A percentile compares a stretch with the other conserved stretches of the same genome.
These are phyloP conservation scores for Mythimna albipuncta DNA, from an alignment of 2,888 invertebrate genomes.

Conservation along the genomic window DNA sequence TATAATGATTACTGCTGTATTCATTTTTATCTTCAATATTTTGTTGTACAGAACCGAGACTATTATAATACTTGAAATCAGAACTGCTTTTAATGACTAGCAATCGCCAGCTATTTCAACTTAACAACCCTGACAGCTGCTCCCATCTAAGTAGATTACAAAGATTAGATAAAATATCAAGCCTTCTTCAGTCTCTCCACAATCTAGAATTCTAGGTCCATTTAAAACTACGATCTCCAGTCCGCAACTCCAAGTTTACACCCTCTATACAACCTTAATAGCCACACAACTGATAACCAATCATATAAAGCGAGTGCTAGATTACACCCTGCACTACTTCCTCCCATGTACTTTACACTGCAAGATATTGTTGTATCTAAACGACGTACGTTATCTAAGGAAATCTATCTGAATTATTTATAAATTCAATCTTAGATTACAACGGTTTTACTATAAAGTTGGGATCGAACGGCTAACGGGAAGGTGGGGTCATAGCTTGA, in stretches of 20 bases:
- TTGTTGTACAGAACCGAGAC: neutral
- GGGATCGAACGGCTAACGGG: constrained; percentile 53
- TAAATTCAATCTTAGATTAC: constrained; percentile 64
- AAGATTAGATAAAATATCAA: constrained; percentile 28
- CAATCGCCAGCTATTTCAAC: neutral
- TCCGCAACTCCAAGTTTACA: neutral
- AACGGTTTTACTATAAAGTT: constrained; percentile 66
- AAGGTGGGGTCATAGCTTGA: constrained; percentile 46
- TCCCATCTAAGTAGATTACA: constrained; percentile 8
- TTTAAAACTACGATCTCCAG: constrained; percentile 2
- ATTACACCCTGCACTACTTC: neutral
- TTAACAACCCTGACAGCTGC: neutral
- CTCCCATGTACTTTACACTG: neutral
- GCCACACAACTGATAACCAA: constrained; percentile 19
- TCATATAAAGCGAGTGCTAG: constrained; percentile 1
- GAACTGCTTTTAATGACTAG: neutral
- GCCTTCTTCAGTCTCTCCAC: neutral
- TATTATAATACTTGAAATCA: neutral
- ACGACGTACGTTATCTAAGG: constrained; percentile 48
- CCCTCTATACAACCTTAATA: constrained; percentile 10
- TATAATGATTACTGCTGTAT: neutral
- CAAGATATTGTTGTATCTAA: constrained; percentile 51
- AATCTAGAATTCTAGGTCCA: constrained; percentile 19
- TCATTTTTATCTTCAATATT: neutral
- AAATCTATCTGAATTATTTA: constrained; percentile 65